Evolutionary conservation across 2,888 invertebrate genomes (phyloP), one percentile per base, ranked within the genome.

Genomic region (Lathronympha strigana): DNA sequence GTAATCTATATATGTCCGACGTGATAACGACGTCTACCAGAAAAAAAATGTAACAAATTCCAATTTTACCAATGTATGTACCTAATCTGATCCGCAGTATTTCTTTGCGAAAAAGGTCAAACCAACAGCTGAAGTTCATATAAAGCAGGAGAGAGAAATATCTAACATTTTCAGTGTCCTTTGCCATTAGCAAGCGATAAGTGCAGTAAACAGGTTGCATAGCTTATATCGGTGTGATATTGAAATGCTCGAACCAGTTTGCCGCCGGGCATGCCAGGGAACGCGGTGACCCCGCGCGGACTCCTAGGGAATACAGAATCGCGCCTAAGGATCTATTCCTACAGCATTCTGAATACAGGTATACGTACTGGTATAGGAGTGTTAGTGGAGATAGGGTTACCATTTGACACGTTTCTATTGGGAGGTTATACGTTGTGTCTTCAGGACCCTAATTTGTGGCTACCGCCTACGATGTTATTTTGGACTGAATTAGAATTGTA

Each of bases 191-290:
- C 61, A 38, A 74, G 78, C 76, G 77, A 79, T 79, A 78, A 79
- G 76, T 77, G 75, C 68, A 73, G 79, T 81, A 83, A 82, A 83
- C 84, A 69, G 78, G 79, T 82, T 82, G 83, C 78, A 77, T 84
- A 76, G 75, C 73, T 73, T 84, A 75, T 81, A 80, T 80, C 79
- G 81, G 87, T 88, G 89, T 89, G 83, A 88, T 90, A 90, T 90
- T 89, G 89, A 89, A 90, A 90, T 89, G 85, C 80, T 78, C 80
- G 79, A 90, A 91, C 90, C 83, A 88, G 90, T 90, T 91, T 87
- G 81, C 79, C 80, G 80, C 78, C 73, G 78, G 76, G 73, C 80
- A 73, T 77, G 84, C 80, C 77, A 80, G 85, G 87, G 88, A 87
- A 87, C 85, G 85, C 82, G 78, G 79, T 87, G 90, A 89, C 88